A percentile compares a stretch with the other conserved stretches of the same genome.
Evolutionary conservation across 2,888 invertebrate species (phyloP).

Genomic region (Callyntrura sp.): DNA sequence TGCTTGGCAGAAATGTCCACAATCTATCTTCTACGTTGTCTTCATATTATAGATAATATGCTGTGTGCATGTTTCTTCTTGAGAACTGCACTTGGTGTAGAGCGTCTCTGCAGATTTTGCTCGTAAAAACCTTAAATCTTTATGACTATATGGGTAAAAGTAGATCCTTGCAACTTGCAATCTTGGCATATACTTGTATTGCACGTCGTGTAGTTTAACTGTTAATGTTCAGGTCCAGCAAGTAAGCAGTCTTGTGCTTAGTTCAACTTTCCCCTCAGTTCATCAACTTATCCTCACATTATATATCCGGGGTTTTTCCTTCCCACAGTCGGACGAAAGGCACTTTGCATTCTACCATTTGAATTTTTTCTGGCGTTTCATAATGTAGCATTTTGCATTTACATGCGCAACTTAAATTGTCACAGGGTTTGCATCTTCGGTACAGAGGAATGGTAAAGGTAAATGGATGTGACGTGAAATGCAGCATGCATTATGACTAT

Average conservation of each 20-base stretch:
- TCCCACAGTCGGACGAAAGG: not conserved
- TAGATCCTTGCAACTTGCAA: no score
- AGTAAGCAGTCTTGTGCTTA: not conserved
- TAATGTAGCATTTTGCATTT: not conserved
- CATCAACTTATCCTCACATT: not conserved
- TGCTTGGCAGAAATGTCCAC: no score
- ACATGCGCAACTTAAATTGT: not conserved
- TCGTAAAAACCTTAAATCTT: not conserved
- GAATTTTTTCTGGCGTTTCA: no score
- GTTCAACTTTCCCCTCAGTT: conserved; percentile 9
- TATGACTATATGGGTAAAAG: no score
- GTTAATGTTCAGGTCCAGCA: not conserved
- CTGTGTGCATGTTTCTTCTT: no score
- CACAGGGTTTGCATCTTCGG: not conserved
- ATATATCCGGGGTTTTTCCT: conserved; percentile 17
- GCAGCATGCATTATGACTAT: not conserved
- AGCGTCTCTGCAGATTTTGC: not conserved
- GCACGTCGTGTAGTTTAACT: not conserved
- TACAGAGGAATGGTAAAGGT: not conserved
- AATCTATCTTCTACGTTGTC: no score
- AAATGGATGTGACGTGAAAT: no score
- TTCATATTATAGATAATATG: no score
- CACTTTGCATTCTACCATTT: not conserved
- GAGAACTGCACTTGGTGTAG: no score
- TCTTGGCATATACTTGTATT: not conserved